Conservation (phyloP, 2,888 invertebrate species). For the Ferrisia virgata region DNA sequence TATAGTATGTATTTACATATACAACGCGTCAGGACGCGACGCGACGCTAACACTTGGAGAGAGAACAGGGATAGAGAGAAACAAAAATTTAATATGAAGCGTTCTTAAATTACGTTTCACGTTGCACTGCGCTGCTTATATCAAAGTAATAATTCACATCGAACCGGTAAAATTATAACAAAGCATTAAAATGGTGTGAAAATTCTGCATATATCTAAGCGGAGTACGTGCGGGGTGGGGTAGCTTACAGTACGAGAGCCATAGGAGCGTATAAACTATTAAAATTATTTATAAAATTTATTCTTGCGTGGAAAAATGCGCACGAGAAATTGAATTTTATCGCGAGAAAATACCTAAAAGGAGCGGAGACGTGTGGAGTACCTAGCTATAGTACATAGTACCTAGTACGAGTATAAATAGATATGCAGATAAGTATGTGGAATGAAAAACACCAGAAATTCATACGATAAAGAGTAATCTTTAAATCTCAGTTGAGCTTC, state of each 20-base stretch:
- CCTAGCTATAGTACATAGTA: too few species aligned
- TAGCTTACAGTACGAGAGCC: neutral
- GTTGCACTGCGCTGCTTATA: neutral
- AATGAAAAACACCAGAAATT: slow-evolving; percentile 8
- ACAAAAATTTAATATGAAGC: neutral
- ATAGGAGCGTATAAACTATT: neutral
- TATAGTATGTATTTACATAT: too few species aligned
- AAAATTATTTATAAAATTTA: slow-evolving; percentile 27
- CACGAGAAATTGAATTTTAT: neutral
- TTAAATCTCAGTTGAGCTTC: slow-evolving; percentile 33
- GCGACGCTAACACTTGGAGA: too few species aligned
- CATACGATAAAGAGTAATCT: slow-evolving; percentile 10
- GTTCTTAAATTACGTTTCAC: neutral
- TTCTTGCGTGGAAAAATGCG: neutral
- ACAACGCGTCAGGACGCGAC: too few species aligned
- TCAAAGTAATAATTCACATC: neutral
- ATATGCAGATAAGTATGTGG: neutral
- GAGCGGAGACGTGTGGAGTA: neutral
- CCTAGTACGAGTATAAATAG: neutral
- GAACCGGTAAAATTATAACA: neutral
- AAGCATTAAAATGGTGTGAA: neutral
- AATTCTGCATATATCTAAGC: neutral
- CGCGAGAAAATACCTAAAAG: neutral
- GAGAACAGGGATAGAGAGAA: neutral
- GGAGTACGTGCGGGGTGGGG: neutral